Conservation (phyloP, 2,113 vertebrate species). For the Coreoperca whiteheadi region DNA sequence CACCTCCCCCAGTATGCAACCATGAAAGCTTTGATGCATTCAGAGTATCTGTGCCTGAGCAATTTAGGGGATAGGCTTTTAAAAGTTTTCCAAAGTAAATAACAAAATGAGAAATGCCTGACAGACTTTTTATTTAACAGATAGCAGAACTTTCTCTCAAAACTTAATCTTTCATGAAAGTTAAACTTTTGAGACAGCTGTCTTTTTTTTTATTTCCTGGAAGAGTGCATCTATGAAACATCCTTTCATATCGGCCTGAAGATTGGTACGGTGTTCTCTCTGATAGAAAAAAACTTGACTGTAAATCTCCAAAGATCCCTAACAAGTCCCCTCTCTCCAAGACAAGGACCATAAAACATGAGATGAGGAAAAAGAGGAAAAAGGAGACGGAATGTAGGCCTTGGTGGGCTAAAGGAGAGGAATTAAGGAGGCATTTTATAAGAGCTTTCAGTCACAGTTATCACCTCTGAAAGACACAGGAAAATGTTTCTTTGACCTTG, state of each 20-base stretch:
- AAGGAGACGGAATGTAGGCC: constrained; percentile 58
- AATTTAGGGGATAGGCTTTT: constrained; percentile 75
- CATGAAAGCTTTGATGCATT: constrained; percentile 79
- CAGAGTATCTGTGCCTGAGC: constrained; percentile 71
- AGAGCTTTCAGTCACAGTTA: constrained; percentile 67
- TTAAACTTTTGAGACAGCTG: constrained; percentile 73
- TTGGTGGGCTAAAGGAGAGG: constrained; percentile 74
- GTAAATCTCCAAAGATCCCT: constrained; percentile 82
- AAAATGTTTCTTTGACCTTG: constrained; percentile 76
- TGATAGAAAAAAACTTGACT: constrained; percentile 73
- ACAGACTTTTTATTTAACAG: constrained; percentile 73
- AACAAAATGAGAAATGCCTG: constrained; percentile 73
- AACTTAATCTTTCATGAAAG: constrained; percentile 66
- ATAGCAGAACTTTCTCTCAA: constrained; percentile 63
- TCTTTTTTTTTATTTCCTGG: constrained; percentile 57
- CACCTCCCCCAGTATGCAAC: constrained; percentile 53
- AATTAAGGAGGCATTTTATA: constrained; percentile 80
- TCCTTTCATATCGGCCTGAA: constrained; percentile 74
- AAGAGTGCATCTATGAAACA: constrained; percentile 71
- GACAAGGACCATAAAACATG: constrained; percentile 82
- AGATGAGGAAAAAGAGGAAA: constrained; percentile 56
- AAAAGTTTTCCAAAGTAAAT: constrained; percentile 78
- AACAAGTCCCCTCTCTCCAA: constrained; percentile 75
- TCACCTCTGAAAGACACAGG: constrained; percentile 69
- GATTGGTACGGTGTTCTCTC: constrained; percentile 74